Evolutionary conservation across 2,113 vertebrate genomes (phyloP).

Genomic region (Sapajus apella): DNA sequence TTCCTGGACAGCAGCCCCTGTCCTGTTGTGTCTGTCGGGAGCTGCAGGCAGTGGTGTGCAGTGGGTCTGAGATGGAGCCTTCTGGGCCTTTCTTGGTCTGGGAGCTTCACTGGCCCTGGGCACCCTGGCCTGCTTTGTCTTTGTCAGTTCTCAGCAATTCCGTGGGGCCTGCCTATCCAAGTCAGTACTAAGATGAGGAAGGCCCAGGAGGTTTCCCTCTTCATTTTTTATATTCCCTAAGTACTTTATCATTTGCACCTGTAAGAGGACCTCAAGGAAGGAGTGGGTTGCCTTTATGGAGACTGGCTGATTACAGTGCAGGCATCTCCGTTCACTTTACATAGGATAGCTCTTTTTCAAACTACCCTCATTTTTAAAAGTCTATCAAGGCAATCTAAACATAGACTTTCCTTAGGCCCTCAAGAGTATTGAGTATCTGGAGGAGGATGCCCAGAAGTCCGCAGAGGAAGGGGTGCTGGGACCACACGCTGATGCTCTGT

Average conservation of each 20-base stretch:
- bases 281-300: accelerated
- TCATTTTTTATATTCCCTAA: too few species aligned
- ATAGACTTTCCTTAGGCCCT: conserved; percentile 82
- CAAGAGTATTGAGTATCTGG: conserved; percentile 86
- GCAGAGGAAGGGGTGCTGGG: not conserved
- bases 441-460: conserved; percentile 51
- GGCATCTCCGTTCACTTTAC: accelerated
- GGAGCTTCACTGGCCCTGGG: not conserved
- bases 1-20: accelerated
- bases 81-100: not conserved
- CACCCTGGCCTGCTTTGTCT: too few species aligned
- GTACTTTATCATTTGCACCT: accelerated
- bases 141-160: too few species aligned
- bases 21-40: not conserved
- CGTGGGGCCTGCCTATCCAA: not conserved
- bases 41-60: not conserved
- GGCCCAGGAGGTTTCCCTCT: not conserved
- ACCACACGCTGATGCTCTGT: conserved; percentile 1
- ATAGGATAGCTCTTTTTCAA: accelerated
- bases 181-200: not conserved
- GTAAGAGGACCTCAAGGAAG: not conserved
- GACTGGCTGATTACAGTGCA: not conserved
- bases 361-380: not conserved
- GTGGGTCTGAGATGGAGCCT: not conserved
- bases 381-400: not conserved